Base-by-base conservation (phyloP, 2,113 vertebrate genomes). In the Cettia cetti region DNA sequence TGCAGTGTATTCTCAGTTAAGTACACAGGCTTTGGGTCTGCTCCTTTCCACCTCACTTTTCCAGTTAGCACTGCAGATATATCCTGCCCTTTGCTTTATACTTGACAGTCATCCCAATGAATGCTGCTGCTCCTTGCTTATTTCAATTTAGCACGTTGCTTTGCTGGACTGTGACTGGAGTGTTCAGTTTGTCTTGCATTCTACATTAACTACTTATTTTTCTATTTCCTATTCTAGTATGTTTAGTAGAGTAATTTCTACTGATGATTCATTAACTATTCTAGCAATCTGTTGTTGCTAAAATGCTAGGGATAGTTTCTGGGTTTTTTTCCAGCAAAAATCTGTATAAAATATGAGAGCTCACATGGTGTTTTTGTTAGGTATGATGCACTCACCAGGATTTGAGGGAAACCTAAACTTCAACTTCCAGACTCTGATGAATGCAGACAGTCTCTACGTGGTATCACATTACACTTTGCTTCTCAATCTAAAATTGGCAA, bases 401-500 rank as follows among this genome's bases (percentile, higher is more conserved):
- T 98, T 99, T 5, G 99, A 99, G 37, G 95, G 96, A 10, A 98
- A 96, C 33, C 97, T 98, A 95, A 97, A 96, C 82, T 98, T 99
- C 95, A 98, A 97, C 96, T 98, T 98, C 85, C 99, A 99, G 97
- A 98, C 98, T 42, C 97, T 99, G 94, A 98, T 99, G 98, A 99
- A 99, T 8, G 99, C 99, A 0, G 99, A 99, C 84, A 99, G 99
- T 37, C 97, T 99, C 42, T 99, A 99, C 92, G 96, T 98, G 63
- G 97, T 99, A 7, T 98, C 99, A 1, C 99, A 98, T 97, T 99
- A 98, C 24, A 98, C 98, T n/a, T 97, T 99, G 39, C 98, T 99
- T 78, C 98, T 99, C 93, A 99, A 99, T 90, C 98, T 99, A 76
- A 99, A 99, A 89, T 98, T 99, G 52, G 98, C 98, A 91, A 99